These are phyloP conservation scores for Lagopus muta DNA, from an alignment of 2,113 vertebrate genomes.

Conservation along the genomic window DNA sequence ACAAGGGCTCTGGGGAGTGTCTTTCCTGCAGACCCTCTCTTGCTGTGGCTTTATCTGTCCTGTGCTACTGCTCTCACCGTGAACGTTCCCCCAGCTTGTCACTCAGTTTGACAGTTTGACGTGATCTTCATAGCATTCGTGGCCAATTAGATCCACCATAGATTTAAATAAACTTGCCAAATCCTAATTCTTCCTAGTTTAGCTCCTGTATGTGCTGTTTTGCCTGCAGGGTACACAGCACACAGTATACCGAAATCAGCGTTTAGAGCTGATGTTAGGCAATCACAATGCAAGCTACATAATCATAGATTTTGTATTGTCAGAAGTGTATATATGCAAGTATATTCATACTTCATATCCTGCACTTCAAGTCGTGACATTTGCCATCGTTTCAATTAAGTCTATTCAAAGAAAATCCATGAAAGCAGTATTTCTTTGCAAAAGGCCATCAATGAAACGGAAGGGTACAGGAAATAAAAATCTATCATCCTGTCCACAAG, in stretches of 20 bases:
- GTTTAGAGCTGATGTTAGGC: not conserved
- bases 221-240: not conserved
- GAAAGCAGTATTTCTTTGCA: not conserved
- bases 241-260: not conserved
- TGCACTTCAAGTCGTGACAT: not conserved
- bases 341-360: not conserved
- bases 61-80: not conserved
- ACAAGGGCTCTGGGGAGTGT: not conserved
- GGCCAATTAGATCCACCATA: not conserved
- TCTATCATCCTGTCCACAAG: not conserved
- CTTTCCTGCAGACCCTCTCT: not conserved
- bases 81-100: not conserved
- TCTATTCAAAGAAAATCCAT: not conserved
- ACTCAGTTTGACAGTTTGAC: not conserved
- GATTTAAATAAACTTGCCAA: not conserved
- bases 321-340: not conserved
- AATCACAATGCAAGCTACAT: not conserved
- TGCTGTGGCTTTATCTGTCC: not conserved
- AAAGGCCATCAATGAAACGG: not conserved
- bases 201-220: not conserved
- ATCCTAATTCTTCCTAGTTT: not conserved
- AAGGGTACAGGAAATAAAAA: conserved; percentile 11
- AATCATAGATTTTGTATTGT: not conserved
- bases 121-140: not conserved
- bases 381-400: not conserved